These are phyloP conservation scores for Melanostigma gelatinosum DNA, from an alignment of 2,113 vertebrate genomes.

Conservation along the genomic window DNA sequence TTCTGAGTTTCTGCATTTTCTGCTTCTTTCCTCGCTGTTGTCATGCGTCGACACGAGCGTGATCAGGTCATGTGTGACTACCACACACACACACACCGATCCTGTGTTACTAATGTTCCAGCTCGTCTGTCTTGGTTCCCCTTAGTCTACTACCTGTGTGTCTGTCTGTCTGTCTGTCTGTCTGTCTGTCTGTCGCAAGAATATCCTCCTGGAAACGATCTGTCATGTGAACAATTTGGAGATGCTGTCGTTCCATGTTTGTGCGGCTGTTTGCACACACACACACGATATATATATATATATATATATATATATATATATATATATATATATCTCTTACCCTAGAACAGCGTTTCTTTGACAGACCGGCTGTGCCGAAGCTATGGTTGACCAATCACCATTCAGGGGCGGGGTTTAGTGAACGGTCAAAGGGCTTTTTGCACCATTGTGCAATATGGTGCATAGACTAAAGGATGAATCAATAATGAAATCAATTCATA, in stretches of 20 bases:
- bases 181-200: slow-evolving; percentile 32
- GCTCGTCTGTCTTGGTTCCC: slow-evolving; percentile 35
- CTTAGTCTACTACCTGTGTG: slow-evolving; percentile 13
- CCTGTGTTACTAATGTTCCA: slow-evolving; percentile 36
- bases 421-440: background rate
- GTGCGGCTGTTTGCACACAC: slow-evolving; percentile 14
- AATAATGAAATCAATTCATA: background rate
- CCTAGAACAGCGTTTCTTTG: background rate
- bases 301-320: too few relatives aligned
- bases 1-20: slow-evolving; percentile 9
- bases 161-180: slow-evolving; percentile 19
- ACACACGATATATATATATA: background rate
- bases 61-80: slow-evolving; percentile 39
- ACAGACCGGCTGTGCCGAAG: background rate
- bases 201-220: slow-evolving; percentile 46
- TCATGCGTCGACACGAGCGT: background rate
- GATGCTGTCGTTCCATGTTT: slow-evolving; percentile 43
- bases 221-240: slow-evolving; percentile 38
- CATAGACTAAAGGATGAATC: background rate
- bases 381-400: background rate
- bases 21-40: slow-evolving; percentile 31
- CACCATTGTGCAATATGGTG: background rate
- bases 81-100: background rate
- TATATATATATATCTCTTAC: background rate
- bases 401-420: background rate